phyloP scores from a whole-genome alignment of 2,797 vertebrate genomes.

The Alcedo atthis region DNA sequence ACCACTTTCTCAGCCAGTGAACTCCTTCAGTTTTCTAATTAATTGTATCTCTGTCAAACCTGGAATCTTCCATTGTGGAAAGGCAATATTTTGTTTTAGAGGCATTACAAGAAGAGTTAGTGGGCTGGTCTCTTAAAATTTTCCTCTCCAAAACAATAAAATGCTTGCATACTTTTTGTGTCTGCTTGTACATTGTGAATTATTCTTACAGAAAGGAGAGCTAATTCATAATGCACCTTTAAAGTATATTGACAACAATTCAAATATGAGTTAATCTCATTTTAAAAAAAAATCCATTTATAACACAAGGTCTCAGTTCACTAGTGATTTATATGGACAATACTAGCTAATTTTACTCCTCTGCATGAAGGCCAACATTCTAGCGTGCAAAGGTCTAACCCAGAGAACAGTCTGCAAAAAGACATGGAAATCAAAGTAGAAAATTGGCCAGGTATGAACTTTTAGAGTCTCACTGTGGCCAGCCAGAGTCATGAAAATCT shows the following conservation, averaged over 20 bases:
- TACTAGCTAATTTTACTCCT: background rate
- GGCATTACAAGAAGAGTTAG: background rate
- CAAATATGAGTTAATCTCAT: background rate
- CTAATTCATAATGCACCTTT: background rate
- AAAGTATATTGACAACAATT: background rate
- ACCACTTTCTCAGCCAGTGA: background rate
- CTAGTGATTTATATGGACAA: background rate
- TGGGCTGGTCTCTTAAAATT: background rate
- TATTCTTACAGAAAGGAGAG: background rate
- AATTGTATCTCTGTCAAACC: background rate
- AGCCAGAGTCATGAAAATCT: conserved; percentile 28
- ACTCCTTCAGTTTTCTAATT: background rate
- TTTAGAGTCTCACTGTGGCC: background rate
- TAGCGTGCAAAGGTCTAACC: background rate
- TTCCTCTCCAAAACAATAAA: conserved; percentile 33
- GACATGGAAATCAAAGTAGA: background rate
- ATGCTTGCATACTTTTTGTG: background rate
- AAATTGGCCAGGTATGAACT: background rate
- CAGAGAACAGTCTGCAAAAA: background rate
- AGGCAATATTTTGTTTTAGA: background rate
- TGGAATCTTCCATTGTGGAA: background rate
- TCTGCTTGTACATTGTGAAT: background rate
- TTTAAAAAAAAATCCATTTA: background rate
- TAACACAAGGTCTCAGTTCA: background rate
- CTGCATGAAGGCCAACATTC: background rate